Conservation (phyloP, 2,888 invertebrate genomes). For the Thyatira batis region DNA sequence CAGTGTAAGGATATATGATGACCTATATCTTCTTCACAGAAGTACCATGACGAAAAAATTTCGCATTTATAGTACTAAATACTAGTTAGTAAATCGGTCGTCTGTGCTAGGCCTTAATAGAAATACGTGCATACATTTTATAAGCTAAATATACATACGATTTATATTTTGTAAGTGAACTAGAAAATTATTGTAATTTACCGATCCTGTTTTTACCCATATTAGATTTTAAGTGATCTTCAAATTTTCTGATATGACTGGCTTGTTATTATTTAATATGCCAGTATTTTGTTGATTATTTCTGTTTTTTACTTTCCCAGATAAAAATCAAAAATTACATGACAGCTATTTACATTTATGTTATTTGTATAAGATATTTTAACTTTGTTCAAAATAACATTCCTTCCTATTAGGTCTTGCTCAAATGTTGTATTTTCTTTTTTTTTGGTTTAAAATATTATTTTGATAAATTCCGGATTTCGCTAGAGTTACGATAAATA, state of each 20-base stretch:
- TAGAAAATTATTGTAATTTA: background rate
- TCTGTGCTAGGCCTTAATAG: background rate
- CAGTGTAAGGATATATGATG: no score
- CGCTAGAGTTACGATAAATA: no score
- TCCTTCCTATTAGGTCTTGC: background rate
- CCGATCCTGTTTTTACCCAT: background rate
- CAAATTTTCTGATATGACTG: background rate
- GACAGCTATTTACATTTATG: background rate
- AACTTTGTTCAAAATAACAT: background rate
- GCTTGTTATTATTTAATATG: background rate
- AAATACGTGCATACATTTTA: background rate
- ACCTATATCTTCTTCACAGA: no score
- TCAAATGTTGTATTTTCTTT: slow-evolving; percentile 2
- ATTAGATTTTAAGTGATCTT: background rate
- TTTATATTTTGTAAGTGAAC: background rate
- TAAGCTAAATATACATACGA: background rate
- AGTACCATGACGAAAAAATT: no score
- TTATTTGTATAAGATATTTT: background rate
- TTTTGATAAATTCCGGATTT: no score
- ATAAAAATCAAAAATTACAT: no score
- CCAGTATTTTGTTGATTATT: background rate
- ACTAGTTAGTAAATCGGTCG: background rate
- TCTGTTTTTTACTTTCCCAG: background rate
- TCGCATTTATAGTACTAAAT: no score
- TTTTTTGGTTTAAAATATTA: no score